Evolutionary conservation across 1,140 invertebrate genomes (phyloP), one percentile per base, ranked within the genome.

Genomic region (Bombus confusus): DNA sequence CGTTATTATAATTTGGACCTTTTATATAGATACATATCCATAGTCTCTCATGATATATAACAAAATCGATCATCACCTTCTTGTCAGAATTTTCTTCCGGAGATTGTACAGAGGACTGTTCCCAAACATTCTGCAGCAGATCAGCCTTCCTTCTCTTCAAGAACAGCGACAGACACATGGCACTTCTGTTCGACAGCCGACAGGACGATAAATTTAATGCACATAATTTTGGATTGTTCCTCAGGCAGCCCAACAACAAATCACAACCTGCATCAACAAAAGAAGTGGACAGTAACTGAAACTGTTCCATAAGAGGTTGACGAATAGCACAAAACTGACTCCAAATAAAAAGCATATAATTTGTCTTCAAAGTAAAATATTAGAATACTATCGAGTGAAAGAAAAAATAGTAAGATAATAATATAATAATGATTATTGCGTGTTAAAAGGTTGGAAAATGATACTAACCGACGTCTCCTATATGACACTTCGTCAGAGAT

Each of bases 391-490:
- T 18, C 41, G 13, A 84, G 39, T 34, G 10, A n/a, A 25, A 28
- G 13, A 37, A 6, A 72, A 79, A 3, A 22, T 1, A 72, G 68
- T 9, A n/a, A 59, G 34, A n/a, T 15, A 34, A 74, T 34, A 41
- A 47, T 34, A 25, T 34, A 28, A 34, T 1, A 34, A 34, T 31
- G 15, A 66, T 2, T 15, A 66, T 9, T 31, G n/a, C 6, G 1
- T 10, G 13, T 75, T 22, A 37, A 34, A n/a, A 75, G n/a, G 25
- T 3, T 28, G 18, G 22, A 62, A 80, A 74, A 74, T 71, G 22
- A 62, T 41, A 87, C 68, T 68, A 79, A 92, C 91, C 90, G 57
- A 52, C 18, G 52, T 92, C 88, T 18, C 83, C 80, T 52, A 92
- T 92, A 28, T n/a, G 69, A 73, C 91, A 92, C 71, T 71, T 81